Base-by-base conservation (phyloP, 1,140 invertebrate genomes). In the Calliphora vicina region DNA sequence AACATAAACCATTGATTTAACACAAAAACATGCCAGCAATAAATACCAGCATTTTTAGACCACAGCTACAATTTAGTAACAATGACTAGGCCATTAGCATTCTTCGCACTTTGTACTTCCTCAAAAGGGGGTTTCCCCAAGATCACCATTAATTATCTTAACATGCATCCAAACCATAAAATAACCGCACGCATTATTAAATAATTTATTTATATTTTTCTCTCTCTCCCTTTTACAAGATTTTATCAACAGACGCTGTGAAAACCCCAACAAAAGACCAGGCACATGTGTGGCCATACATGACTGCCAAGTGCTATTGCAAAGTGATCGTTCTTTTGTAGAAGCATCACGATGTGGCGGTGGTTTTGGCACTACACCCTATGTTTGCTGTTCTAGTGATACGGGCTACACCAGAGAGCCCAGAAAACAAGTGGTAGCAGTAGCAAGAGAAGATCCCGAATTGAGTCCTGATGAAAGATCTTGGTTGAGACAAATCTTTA, bases 341-440 rank as follows among this genome's bases (percentile, higher is more conserved):
- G 81, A 80, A 13, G 85, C 81, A n/a, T 89, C 88, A 4, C 57
- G 84, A 72, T 89, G 84, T 57, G 23, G 6, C 43, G 82, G 85
- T 57, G 88, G 88, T n/a, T 73, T 25, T 1, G 85, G 88, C 10
- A 86, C 82, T 42, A 83, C 80, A 0, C 88, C 88, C 2, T 87
- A 85, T 82, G 87, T 89, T 0, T 89, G 88, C 80, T 89, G 88
- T 80, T 88, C 88, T 1, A 82, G 85, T 12, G 88, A 89, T 26
- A 89, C 87, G 8, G 88, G 86, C 10, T 90, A 87, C 43, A 72
- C 23, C 8, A 20, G 61, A 23, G 61, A 67, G 10, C 10, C 61
- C 10, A 20, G 61, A 20, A n/a, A 13, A 50, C 74, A 17, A 76
- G 84, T 20, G 86, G 57, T 35, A 82, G 84, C 0, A 4, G 82